Evolutionary conservation across 2,888 invertebrate species (phyloP).

Genomic region (Nephrotoma flavescens): DNA sequence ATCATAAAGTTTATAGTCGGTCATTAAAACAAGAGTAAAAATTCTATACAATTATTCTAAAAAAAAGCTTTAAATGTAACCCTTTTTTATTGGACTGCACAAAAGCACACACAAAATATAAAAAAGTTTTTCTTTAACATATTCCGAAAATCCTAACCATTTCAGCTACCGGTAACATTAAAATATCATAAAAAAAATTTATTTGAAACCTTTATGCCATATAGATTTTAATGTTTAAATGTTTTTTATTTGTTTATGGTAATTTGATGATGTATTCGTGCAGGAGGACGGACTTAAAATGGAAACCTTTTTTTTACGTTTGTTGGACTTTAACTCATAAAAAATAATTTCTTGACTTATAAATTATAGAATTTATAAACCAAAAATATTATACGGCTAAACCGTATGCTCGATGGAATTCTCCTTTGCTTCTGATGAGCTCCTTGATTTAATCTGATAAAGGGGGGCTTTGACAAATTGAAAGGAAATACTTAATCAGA

Average conservation of each 20-base stretch:
- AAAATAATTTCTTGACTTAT: not conserved
- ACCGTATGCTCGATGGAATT: too few relatives aligned
- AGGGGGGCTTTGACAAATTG: too few relatives aligned
- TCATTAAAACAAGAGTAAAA: not conserved
- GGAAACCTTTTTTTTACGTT: not conserved
- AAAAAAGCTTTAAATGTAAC: not conserved
- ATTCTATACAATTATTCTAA: not conserved
- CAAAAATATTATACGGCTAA: too few relatives aligned
- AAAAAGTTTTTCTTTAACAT: not conserved
- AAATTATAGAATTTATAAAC: not conserved
- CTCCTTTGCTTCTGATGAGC: too few relatives aligned
- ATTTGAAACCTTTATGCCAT: not conserved
- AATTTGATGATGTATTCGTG: not conserved
- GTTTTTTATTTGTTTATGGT: not conserved
- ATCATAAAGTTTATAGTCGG: not conserved
- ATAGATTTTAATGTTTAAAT: not conserved
- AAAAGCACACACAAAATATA: not conserved
- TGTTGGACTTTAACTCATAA: not conserved
- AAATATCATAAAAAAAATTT: not conserved
- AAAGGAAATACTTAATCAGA: too few relatives aligned
- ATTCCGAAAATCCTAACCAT: not conserved
- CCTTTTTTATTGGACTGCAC: not conserved
- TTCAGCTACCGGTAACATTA: not conserved
- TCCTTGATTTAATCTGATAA: too few relatives aligned
- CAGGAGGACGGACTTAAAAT: not conserved